Conservation (phyloP, 53 echinoderm and acorn worm species). For the Antedon mediterranea region DNA sequence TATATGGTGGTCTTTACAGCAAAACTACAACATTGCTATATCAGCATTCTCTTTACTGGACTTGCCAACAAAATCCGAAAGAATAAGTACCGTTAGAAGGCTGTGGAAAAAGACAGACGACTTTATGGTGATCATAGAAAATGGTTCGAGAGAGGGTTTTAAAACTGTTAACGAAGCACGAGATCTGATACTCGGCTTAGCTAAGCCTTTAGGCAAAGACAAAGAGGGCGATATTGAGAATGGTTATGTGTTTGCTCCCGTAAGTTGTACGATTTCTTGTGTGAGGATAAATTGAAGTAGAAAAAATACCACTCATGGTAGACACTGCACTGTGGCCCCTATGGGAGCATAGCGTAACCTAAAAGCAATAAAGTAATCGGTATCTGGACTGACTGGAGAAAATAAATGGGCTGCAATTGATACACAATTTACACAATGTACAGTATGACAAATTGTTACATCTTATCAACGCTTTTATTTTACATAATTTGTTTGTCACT, state of each 20-base stretch:
- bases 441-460: too few species aligned
- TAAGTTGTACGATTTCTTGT: constrained; percentile 17
- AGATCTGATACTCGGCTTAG: constrained; percentile 40
- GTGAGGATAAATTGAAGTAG: too few species aligned
- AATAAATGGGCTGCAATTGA: too few species aligned
- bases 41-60: constrained; percentile 67
- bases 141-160: constrained; percentile 73
- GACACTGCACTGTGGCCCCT: too few species aligned
- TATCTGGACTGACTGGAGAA: too few species aligned
- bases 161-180: constrained; percentile 59
- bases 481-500: too few species aligned
- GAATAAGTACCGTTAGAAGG: constrained; percentile 41
- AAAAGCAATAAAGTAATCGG: too few species aligned
- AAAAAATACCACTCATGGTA: too few species aligned
- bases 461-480: too few species aligned
- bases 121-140: constrained; percentile 68
- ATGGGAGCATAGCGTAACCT: too few species aligned
- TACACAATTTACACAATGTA: too few species aligned
- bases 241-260: constrained; percentile 89
- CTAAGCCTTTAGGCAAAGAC: background rate
- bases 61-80: constrained; percentile 43
- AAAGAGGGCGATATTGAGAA: background rate
- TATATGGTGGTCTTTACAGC: constrained; percentile 20
- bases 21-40: constrained; percentile 49
- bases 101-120: constrained; percentile 69